Evolutionary conservation across 2,888 invertebrate genomes (phyloP), one percentile per base, ranked within the genome.

Genomic region (Acrocyrtus sp.): DNA sequence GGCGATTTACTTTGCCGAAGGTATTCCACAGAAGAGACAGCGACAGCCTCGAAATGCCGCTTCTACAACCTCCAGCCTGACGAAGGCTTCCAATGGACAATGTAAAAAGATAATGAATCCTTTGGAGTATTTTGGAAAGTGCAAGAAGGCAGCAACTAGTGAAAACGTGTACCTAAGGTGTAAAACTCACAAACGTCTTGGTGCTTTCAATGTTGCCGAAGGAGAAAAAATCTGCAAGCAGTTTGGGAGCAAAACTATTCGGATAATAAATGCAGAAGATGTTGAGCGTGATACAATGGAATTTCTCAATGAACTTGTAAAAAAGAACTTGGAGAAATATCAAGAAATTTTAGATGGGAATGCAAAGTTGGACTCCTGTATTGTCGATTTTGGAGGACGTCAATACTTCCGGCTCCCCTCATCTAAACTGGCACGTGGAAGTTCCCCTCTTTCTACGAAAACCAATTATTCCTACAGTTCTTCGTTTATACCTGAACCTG

Each of bases 241-340:
- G n/a, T 78, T 65, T 53, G 75, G 74, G 15, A 41, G 48, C 10
- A 78, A 74, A 61, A 57, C 76, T 15, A 76, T 78, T 1, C 34
- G 78, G 6, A 62, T 78, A 21, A 65, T 78, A 12, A 73, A 78
- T 61, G 74, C 78, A 3, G 78, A 78, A 51, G 74, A 77, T n/a
- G 73, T 73, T 3, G 70, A 72, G 15, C 45, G 62, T 15, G 75
- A 75, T 10, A 75, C 73, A 4, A 68, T 77, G 53, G 60, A 70
- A n/a, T 75, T 75, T 68, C 51, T 76, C 5, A 70, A 72, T 26
- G 67, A 62, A 15, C 57, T 75, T 19, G 72, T 77, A 0, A 67
- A 68, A 19, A 73, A 60, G 39, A 68, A 68, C 19, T 34, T 75
- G 24, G 57, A 58, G 2, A 54, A 50, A 6, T 58, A 75, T 22